Base-by-base conservation (phyloP, 1,140 invertebrate species). In the Lepidostoma basale region DNA sequence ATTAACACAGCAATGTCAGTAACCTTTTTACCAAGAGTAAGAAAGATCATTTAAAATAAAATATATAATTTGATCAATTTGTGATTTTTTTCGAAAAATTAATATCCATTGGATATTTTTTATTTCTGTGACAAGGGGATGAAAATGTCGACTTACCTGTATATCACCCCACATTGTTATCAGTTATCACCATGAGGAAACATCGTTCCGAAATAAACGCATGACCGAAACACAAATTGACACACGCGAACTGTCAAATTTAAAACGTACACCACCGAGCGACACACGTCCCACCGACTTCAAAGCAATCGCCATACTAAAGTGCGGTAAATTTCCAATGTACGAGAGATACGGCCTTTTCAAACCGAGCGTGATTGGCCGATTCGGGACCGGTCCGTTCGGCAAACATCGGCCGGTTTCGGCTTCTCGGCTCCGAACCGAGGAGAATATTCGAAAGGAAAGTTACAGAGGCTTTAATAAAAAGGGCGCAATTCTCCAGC, bases 121-220 rank as follows among this genome's bases (percentile, higher is more conserved):
- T 42, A 42, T 42, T 42, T 42, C 40, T 42, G n/a, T 36, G 14
- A 22, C 28, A 22, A n/a, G 14, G 52, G 30, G 28, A 10, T 56
- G 30, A 56, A 39, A 18, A 20, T 14, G 36, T 36, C 16, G 30
- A 30, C 62, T 52, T 49, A 69, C 70, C 70, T 72, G 70, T 60
- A 72, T 68, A 66, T 72, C 70, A 65, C 62, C 64, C 70, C 70
- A 72, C 70, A 72, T 72, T 49, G 18, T 62, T 44, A 66, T 45
- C 62, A 68, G 66, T 52, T 39, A 56, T 56, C 67, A 64, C 58
- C 59, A 63, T 62, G 45, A 56, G 49, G 45, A 64, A 68, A 39
- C 62, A 72, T 68, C 62, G 42, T 62, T 60, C 56, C 59, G 47
- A 30, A 64, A 47, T 59, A 52, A 62, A 62, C 62, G 58, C 67